These are phyloP conservation scores for Xestia rhomboidea DNA, from an alignment of 2,888 invertebrate species.

Conservation along the genomic window DNA sequence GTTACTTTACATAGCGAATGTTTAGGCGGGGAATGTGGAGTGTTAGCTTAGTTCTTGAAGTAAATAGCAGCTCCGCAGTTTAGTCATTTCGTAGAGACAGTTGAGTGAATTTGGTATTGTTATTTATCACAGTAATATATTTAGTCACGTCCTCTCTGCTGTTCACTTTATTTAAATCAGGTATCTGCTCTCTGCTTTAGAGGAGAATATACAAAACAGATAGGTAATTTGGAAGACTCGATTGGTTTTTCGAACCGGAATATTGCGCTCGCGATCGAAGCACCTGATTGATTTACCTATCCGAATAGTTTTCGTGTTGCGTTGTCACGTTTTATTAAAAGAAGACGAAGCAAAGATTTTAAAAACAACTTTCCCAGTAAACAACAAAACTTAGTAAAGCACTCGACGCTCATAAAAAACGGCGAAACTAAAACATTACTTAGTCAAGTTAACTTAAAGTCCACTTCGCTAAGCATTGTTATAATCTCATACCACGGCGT, in stretches of 20 bases:
- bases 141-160: slow-evolving; percentile 14
- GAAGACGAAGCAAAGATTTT: neutral
- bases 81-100: slow-evolving; percentile 58
- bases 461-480: slow-evolving; percentile 46
- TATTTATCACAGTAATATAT: slow-evolving; percentile 48
- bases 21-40: slow-evolving; percentile 33
- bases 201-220: slow-evolving; percentile 15
- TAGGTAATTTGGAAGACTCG: slow-evolving; percentile 12
- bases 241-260: slow-evolving; percentile 20
- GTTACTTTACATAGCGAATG: slow-evolving; percentile 21
- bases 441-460: slow-evolving; percentile 36
- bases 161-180: slow-evolving; percentile 37
- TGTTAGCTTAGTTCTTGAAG: slow-evolving; percentile 46
- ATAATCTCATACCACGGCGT: slow-evolving; percentile 61
- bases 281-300: neutral
- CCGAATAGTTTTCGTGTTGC: neutral
- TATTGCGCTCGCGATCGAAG: neutral
- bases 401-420: neutral
- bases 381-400: neutral
- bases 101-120: slow-evolving; percentile 42
- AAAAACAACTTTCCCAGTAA: neutral
- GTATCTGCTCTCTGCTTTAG: neutral
- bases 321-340: neutral
- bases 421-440: slow-evolving; percentile 4
- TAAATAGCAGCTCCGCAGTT: slow-evolving; percentile 40